Evolutionary conservation across 2,888 invertebrate genomes (phyloP).

Genomic region (Nudaria mundana): DNA sequence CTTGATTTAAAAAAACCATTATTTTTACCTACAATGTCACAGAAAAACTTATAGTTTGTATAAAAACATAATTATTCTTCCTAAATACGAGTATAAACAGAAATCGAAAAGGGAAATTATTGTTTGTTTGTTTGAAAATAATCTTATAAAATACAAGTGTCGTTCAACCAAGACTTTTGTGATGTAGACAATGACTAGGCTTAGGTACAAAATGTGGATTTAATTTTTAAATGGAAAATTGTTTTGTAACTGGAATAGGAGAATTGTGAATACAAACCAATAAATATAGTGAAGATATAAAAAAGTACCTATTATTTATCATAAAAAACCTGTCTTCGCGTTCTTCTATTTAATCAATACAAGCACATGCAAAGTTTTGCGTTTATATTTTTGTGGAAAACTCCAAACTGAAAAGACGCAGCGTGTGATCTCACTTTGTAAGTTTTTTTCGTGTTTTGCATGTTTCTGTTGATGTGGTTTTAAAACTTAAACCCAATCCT

Average conservation of each 20-base stretch:
- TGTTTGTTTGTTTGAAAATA: constrained; percentile 22
- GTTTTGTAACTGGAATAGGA: constrained; percentile 78
- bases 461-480: too few relatives aligned
- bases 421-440: too few relatives aligned
- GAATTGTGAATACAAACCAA: constrained; percentile 77
- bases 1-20: too few relatives aligned
- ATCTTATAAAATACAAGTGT: constrained; percentile 24
- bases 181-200: constrained; percentile 77
- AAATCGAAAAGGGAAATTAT: constrained; percentile 31
- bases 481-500: not conserved
- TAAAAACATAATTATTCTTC: constrained; percentile 11
- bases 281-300: constrained; percentile 69
- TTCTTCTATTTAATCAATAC: too few relatives aligned
- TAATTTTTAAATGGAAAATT: constrained; percentile 67
- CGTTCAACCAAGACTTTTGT: constrained; percentile 46
- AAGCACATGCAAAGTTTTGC: too few relatives aligned
- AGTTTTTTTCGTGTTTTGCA: too few relatives aligned
- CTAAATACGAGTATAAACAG: constrained; percentile 13
- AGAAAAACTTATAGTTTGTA: too few relatives aligned
- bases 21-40: too few relatives aligned
- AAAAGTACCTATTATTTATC: constrained; percentile 14
- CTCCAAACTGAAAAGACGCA: too few relatives aligned
- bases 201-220: constrained; percentile 69
- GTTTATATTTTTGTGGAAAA: too few relatives aligned
- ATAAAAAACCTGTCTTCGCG: too few relatives aligned